Base-by-base conservation (phyloP, 2,888 invertebrate species). In the Hypercompe scribonia region DNA sequence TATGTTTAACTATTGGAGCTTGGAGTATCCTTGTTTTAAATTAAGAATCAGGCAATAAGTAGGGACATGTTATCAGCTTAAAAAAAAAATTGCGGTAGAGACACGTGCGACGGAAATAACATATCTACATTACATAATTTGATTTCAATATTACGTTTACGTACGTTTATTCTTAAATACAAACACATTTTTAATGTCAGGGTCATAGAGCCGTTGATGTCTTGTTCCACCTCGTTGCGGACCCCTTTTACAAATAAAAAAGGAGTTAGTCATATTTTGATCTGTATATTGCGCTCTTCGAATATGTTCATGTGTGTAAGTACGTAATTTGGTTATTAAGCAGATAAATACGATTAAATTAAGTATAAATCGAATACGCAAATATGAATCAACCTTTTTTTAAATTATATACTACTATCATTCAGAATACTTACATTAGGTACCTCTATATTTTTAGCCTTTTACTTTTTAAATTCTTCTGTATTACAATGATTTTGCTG, bases 221-320 rank as follows among this genome's bases (percentile, higher is more conserved):
- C 88, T 85, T 87, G 94, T 95, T 94, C 93, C 95, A 92, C 93
- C 78, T 89, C 91, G 90, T 76, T 94, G 94, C 93, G 89, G 94
- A 95, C 95, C 95, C 50, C 95, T 93, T 86, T 68, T 65, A 36
- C 72, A 65, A 66, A 36, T 65, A 72, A 69, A 78, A 79, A 64
- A 33, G 54, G 42, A 31, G 7, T 33, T 46, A 15, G 8, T 65
- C 15, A 24, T 36, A 65, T 36, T 65, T 34, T 65, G n/a, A 31
- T 5, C 8, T 61, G 50, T 54, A 8, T 54, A n/a, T 54, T 31
- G 18, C 18, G 8, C 31, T 31, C 31, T 31, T 15, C 18, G 31
- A 18, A 66, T 46, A 66, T 31, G n/a, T 39, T 39, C 28, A 39
- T 36, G 21, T 18, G 15, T 18, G 2, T 65, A 24, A 24, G 7